phyloP scores from a whole-genome alignment of 2,113 vertebrate species.

The Odontophorus gujanensis region DNA sequence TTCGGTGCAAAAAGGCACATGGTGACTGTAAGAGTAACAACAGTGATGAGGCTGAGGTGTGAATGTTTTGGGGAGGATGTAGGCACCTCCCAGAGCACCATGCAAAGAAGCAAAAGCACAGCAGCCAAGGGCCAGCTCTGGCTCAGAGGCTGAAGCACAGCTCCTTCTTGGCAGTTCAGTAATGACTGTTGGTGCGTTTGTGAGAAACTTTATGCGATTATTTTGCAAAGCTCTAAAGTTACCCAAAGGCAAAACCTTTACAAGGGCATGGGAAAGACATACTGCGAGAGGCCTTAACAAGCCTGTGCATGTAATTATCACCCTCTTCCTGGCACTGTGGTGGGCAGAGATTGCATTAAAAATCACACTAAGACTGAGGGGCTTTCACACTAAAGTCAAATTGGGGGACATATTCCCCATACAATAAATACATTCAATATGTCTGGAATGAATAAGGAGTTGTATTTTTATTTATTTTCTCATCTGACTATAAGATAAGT shows the following conservation, averaged over 20 bases:
- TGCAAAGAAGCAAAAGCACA: neutral
- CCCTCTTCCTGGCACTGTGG: neutral
- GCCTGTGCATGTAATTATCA: neutral
- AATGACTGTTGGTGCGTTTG: neutral
- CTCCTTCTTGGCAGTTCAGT: neutral
- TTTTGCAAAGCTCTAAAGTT: neutral
- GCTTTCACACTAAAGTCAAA: neutral
- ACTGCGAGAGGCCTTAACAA: neutral
- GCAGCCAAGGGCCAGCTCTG: fast-evolving
- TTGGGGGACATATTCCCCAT: neutral
- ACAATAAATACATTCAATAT: neutral
- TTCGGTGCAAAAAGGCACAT: neutral
- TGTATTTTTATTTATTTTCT: neutral
- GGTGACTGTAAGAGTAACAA: neutral
- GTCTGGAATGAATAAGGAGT: neutral
- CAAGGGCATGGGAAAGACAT: neutral
- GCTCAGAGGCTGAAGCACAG: neutral
- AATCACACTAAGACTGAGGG: neutral
- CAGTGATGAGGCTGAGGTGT: fast-evolving
- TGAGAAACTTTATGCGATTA: neutral
- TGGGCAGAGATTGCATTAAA: neutral
- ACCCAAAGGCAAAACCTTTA: neutral
- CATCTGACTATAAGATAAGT: neutral
- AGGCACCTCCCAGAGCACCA: neutral
- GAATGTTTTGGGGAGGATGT: neutral